Evolutionary conservation across 2,797 vertebrate species (phyloP).

Genomic region (Crocodylus rhombifer): DNA sequence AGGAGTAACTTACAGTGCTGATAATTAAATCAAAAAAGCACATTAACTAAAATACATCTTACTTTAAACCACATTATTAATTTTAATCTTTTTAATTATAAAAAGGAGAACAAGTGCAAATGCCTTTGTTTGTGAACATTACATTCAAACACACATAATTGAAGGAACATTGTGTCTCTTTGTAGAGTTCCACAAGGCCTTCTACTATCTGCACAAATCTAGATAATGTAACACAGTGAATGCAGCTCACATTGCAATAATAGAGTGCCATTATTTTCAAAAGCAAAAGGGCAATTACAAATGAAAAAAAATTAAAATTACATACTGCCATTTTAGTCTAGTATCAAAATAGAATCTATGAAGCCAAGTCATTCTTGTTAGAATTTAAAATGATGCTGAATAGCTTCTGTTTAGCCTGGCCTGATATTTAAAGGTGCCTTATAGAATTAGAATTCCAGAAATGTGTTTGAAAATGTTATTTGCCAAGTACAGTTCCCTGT

Average conservation of each 20-base stretch:
- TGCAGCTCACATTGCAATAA: conserved; percentile 70
- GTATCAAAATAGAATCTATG: conserved; percentile 55
- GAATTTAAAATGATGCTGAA: conserved; percentile 34
- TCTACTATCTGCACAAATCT: conserved; percentile 71
- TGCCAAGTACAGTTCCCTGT: not conserved
- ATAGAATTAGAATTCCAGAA: conserved; percentile 54
- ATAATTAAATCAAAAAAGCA: conserved; percentile 32
- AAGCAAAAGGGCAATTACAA: conserved; percentile 75
- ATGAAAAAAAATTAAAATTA: conserved; percentile 67
- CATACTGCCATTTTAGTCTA: conserved; percentile 46
- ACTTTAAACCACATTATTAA: conserved; percentile 34
- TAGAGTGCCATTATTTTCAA: conserved; percentile 72
- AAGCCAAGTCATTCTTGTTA: conserved; percentile 32
- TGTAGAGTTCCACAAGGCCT: conserved; percentile 22
- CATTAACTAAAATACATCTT: conserved; percentile 28
- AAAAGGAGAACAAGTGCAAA: conserved; percentile 50
- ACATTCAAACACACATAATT: conserved; percentile 63
- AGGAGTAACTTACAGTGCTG: not conserved
- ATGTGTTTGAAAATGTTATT: conserved; percentile 45
- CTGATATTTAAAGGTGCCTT: not conserved
- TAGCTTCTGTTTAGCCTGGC: conserved; percentile 44
- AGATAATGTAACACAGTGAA: conserved; percentile 72
- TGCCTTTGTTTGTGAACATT: conserved; percentile 52
- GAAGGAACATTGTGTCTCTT: conserved; percentile 68
- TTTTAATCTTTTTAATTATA: conserved; percentile 52